phyloP scores from a whole-genome alignment of 1,140 invertebrate species.

The Drosophila rhopaloa region DNA sequence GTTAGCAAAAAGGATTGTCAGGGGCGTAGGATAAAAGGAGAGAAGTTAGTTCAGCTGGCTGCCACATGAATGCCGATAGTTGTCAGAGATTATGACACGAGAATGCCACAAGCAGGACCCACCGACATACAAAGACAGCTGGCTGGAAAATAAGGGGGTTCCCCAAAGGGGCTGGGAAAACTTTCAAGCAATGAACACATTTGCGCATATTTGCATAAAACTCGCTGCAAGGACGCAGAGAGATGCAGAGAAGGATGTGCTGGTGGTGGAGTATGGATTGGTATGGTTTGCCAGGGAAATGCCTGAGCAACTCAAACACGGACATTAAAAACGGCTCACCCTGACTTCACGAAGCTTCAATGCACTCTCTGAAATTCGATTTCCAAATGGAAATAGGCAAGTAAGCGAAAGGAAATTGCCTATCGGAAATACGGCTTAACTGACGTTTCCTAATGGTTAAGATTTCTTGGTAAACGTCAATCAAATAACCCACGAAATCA shows the following conservation, averaged over 20 bases:
- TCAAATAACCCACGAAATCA: not conserved
- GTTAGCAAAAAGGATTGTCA: slow-evolving; percentile 33
- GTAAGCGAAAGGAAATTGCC: slow-evolving; percentile 25
- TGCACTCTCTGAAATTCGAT: slow-evolving; percentile 40
- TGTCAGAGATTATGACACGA: slow-evolving; percentile 82
- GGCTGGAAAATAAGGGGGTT: not conserved
- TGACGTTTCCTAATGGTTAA: slow-evolving; percentile 7
- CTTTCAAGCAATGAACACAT: slow-evolving; percentile 80
- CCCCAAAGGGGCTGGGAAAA: slow-evolving; percentile 33
- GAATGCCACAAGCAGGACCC: slow-evolving; percentile 56
- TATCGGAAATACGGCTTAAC: slow-evolving; percentile 15
- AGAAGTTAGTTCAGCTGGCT: slow-evolving; percentile 35
- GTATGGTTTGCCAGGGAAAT: slow-evolving; percentile 31
- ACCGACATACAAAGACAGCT: slow-evolving; percentile 18
- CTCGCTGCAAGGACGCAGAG: slow-evolving; percentile 57
- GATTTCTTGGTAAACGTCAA: not conserved
- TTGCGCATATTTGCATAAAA: slow-evolving; percentile 81
- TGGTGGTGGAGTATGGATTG: not conserved
- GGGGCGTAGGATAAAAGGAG: not conserved
- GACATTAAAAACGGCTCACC: slow-evolving; percentile 48
- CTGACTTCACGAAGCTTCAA: slow-evolving; percentile 23
- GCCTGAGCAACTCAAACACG: slow-evolving; percentile 51
- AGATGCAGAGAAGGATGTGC: too few relatives aligned
- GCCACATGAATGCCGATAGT: slow-evolving; percentile 79
- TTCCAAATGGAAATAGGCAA: slow-evolving; percentile 30